Evolutionary conservation across 2,113 vertebrate genomes (phyloP).

Genomic region (Promerops cafer): DNA sequence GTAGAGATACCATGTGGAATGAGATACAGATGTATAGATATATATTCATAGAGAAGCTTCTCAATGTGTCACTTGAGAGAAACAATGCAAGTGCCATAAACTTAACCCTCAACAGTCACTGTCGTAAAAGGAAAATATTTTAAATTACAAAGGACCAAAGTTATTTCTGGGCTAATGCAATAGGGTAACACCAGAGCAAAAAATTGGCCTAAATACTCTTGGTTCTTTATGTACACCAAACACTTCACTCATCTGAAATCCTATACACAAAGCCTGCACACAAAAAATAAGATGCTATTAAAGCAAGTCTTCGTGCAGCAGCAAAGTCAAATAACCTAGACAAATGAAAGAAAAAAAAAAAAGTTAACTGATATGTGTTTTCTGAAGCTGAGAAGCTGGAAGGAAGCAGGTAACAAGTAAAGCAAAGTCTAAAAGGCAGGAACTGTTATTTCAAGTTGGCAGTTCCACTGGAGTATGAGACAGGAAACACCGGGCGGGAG

Average conservation of each 20-base stretch:
- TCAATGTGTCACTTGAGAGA: not conserved
- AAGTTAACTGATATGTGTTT: not conserved
- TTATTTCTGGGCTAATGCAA: not conserved
- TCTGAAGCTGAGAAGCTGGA: not conserved
- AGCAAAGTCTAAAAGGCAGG: not conserved
- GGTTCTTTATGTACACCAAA: not conserved
- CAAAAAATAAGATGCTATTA: not conserved
- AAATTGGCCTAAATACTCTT: not conserved
- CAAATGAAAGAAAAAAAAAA: not conserved
- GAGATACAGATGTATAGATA: not conserved
- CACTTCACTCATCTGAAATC: not conserved
- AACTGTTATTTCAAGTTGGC: slow-evolving; percentile 32
- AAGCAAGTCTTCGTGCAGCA: not conserved
- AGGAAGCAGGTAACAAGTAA: slow-evolving; percentile 11
- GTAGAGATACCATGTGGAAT: not conserved
- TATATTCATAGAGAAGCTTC: not conserved
- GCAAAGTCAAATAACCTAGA: not conserved
- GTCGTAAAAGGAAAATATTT: not conserved
- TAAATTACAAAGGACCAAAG: not conserved
- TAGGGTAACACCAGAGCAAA: not conserved
- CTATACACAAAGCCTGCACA: not conserved
- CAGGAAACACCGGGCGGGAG: slow-evolving; percentile 29
- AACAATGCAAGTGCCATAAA: not conserved
- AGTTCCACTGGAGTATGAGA: not conserved
- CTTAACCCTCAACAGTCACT: not conserved